Evolutionary conservation across 1,140 invertebrate species (phyloP).

Genomic region (Scaptomyza graminum): DNA sequence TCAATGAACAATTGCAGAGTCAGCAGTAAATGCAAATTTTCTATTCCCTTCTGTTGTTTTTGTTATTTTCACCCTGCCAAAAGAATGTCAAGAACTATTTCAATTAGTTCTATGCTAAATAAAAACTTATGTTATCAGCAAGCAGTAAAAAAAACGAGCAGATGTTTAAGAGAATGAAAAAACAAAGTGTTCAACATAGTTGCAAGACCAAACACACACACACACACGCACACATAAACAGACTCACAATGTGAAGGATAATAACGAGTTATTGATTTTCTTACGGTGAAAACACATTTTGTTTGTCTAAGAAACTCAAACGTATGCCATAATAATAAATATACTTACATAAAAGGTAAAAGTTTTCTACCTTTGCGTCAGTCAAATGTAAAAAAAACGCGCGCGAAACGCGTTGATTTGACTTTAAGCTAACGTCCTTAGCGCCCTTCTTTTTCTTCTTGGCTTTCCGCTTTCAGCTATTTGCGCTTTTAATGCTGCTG

Average conservation of each 20-base stretch:
- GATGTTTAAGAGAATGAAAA: conserved; percentile 17
- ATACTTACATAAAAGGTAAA: conserved; percentile 45
- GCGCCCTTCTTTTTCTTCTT: conserved; percentile 11
- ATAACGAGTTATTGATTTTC: conserved; percentile 71
- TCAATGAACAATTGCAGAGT: conserved; percentile 35
- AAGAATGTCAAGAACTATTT: conserved; percentile 52
- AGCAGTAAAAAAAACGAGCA: conserved; percentile 1
- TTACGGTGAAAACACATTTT: conserved; percentile 18
- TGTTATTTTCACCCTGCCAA: neutral
- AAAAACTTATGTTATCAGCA: conserved; percentile 1
- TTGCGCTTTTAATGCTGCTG: conserved; percentile 18
- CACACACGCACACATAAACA: too few relatives aligned
- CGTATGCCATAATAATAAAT: neutral
- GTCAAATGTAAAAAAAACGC: conserved; percentile 23
- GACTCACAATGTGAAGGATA: conserved; percentile 3
- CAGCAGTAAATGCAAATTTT: conserved; percentile 15
- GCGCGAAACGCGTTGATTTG: conserved; percentile 25
- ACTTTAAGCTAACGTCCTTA: conserved; percentile 5
- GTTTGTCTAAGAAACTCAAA: conserved; percentile 1
- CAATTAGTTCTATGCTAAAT: conserved; percentile 46
- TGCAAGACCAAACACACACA: conserved; percentile 21
- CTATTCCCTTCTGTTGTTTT: conserved; percentile 20
- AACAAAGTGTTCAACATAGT: conserved; percentile 20
- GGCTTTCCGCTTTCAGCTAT: neutral
- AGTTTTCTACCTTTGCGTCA: conserved; percentile 21